Percentiles rank a stretch among this genome's conserved stretches.
Conservation (phyloP, 2,113 vertebrate genomes). For the Actenoides hombroni region DNA sequence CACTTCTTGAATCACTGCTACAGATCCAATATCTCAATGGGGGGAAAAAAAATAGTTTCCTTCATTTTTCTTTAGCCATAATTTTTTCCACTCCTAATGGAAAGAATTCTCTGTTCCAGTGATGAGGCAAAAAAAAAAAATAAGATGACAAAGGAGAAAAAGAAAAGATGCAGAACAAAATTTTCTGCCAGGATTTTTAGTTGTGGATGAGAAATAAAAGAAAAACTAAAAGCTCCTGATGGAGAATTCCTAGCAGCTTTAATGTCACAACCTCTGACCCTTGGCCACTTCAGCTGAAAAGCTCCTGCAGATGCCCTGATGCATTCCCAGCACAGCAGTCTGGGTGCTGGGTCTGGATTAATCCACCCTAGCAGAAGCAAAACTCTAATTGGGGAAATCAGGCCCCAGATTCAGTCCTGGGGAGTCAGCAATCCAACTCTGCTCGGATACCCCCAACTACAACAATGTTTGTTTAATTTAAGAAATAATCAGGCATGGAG, state of each 20-base stretch:
- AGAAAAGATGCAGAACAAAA: background rate
- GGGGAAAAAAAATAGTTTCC: background rate
- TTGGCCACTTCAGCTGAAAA: background rate
- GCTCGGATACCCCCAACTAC: background rate
- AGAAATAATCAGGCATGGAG: background rate
- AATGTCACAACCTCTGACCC: background rate
- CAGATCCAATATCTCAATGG: background rate
- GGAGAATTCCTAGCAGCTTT: background rate
- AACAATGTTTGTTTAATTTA: background rate
- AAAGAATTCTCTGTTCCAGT: background rate
- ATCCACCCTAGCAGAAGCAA: background rate
- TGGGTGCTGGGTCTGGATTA: background rate
- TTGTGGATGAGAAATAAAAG: background rate
- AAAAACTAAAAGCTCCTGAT: background rate
- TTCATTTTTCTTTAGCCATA: background rate
- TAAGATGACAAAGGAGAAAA: background rate
- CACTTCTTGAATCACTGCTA: background rate
- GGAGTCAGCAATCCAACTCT: background rate
- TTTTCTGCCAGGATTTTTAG: background rate
- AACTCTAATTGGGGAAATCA: background rate
- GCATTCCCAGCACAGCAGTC: background rate
- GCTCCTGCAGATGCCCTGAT: background rate
- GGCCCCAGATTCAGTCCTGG: background rate
- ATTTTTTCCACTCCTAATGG: background rate
- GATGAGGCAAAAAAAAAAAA: background rate